These are phyloP conservation scores for Alca torda DNA, from an alignment of 2,797 vertebrate genomes.

Conservation along the genomic window DNA sequence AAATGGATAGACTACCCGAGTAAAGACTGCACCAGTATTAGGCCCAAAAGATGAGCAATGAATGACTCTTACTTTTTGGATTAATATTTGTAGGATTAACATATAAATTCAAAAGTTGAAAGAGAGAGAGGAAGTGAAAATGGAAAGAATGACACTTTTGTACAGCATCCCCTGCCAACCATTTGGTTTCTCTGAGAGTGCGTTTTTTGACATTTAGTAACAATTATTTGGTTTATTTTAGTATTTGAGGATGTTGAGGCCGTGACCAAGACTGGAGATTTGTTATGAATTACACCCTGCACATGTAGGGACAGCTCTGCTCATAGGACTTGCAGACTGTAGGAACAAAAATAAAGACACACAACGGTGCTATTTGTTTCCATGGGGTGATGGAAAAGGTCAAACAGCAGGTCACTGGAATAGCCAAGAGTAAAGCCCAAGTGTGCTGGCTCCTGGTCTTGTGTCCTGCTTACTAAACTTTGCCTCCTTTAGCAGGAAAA, in stretches of 20 bases:
- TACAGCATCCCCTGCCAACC: not conserved
- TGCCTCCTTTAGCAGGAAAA: not conserved
- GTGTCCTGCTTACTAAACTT: not conserved
- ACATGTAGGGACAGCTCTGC: not conserved
- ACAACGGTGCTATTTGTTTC: not conserved
- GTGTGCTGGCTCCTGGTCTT: not conserved
- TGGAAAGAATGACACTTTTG: not conserved
- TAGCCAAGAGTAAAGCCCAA: not conserved
- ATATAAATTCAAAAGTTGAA: not conserved
- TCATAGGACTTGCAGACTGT: not conserved
- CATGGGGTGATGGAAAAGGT: not conserved
- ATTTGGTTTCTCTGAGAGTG: not conserved
- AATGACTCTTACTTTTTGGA: not conserved
- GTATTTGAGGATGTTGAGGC: not conserved
- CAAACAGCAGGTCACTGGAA: not conserved
- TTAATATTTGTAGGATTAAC: not conserved
- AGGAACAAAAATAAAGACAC: not conserved
- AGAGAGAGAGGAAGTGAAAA: not conserved
- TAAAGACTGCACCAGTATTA: not conserved
- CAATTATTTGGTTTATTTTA: not conserved
- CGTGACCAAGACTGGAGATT: not conserved
- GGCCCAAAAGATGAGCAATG: not conserved
- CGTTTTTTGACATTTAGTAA: conserved; percentile 2
- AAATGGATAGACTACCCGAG: not conserved
- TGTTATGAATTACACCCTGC: not conserved